Evolutionary conservation across 92 coral and sea anemone genomes (phyloP).

Genomic region (Hydrozoanthus gracilis): DNA sequence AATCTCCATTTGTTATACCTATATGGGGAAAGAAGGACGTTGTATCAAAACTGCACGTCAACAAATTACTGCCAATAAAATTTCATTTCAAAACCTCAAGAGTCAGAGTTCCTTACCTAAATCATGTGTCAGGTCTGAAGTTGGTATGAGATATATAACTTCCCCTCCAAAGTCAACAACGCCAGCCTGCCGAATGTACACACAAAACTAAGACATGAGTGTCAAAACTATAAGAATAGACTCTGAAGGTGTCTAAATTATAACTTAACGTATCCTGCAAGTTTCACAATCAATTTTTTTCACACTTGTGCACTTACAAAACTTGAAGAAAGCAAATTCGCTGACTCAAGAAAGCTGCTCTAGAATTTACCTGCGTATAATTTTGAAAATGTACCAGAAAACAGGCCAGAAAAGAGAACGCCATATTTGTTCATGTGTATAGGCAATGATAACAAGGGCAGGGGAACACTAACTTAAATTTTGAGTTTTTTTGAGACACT

Average conservation of each 20-base stretch:
- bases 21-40: neutral
- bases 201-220: neutral
- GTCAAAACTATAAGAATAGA: neutral
- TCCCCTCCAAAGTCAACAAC: constrained; percentile 80
- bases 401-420: too few relatives aligned
- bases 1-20: constrained; percentile 87
- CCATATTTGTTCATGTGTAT: too few relatives aligned
- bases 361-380: too few relatives aligned
- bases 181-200: constrained; percentile 76
- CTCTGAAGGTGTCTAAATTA: neutral
- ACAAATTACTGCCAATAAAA: neutral
- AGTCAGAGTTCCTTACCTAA: constrained; percentile 65
- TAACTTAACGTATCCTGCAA: too few relatives aligned
- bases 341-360: too few relatives aligned
- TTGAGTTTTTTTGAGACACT: too few relatives aligned
- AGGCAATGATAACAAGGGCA: too few relatives aligned
- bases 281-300: too few relatives aligned
- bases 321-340: too few relatives aligned
- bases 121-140: constrained; percentile 85
- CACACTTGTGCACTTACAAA: too few relatives aligned
- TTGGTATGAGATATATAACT: constrained; percentile 87
- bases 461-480: too few relatives aligned
- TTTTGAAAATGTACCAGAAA: too few relatives aligned
- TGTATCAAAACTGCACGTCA: neutral
- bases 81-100: neutral